Evolutionary conservation across 2,797 vertebrate genomes (phyloP).

Genomic region (Tragopan temminckii): DNA sequence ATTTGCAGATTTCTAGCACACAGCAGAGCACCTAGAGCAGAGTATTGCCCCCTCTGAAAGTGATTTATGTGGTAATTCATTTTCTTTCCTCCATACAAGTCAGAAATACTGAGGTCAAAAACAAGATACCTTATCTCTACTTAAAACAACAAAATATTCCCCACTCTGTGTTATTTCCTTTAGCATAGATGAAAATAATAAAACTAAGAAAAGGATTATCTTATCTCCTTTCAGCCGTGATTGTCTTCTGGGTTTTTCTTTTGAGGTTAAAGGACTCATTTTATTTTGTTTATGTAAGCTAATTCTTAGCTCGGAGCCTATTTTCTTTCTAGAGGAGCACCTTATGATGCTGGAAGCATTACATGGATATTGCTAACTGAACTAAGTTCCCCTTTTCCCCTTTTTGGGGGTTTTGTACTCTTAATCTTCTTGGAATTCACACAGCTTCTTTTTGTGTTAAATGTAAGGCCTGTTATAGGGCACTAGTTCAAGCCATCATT

Average conservation of each 20-base stretch:
- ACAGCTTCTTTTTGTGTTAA: neutral
- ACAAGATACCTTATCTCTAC: neutral
- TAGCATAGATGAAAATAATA: neutral
- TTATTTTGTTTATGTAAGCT: neutral
- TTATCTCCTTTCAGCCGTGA: neutral
- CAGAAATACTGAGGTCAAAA: neutral
- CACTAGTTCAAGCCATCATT: neutral
- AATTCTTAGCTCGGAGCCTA: neutral
- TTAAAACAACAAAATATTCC: neutral
- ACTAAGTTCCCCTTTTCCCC: neutral
- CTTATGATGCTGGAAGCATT: neutral
- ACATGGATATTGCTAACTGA: neutral
- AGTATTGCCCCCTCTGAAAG: neutral
- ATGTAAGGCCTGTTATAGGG: neutral
- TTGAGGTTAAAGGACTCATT: neutral
- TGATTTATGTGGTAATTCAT: neutral
- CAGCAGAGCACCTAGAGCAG: neutral
- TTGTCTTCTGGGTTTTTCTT: neutral
- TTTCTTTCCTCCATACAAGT: neutral
- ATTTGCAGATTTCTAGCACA: neutral
- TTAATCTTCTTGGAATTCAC: neutral
- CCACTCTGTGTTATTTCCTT: neutral
- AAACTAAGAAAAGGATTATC: neutral
- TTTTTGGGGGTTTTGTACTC: neutral
- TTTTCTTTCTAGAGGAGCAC: neutral